Base-by-base conservation (phyloP, 2,888 invertebrate species). In the Drosophila putrida region DNA sequence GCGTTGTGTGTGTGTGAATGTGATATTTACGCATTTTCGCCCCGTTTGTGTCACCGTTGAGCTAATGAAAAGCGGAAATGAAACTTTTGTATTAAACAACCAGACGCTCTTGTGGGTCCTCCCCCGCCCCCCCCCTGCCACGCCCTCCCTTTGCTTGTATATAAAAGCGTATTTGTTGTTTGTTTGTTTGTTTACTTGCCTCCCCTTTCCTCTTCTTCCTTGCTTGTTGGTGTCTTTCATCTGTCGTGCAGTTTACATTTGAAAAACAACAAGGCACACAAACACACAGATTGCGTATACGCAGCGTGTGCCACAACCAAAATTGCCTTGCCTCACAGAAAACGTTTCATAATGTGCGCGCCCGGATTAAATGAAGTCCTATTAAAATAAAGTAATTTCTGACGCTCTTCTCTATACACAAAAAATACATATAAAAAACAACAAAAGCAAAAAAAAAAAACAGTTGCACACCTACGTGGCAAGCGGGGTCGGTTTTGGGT, bases 21-120 rank as follows among this genome's bases (percentile, higher is more conserved):
- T 50, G 67, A 72, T 81, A 85, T 82, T 88, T 85, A 86, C 85
- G 85, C 88, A 86, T 81, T 85, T 85, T 82, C 63, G 68, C 59
- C 79, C 70, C 72, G 80, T 70, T 78, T 87, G 84, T 87, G 87
- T 86, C 84, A 67, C 85, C 82, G 73, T 75, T 71, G 80, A 82
- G 86, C 86, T 86, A 86, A 86, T 86, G 88, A 88, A 86, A 88
- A 88, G 83, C 86, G 86, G 88, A 86, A 86, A 86, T 86, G 88
- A 85, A 86, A 85, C 85, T 87, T 85, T 85, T 85, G 88, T 85
- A 87, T 85, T 82, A 84, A 87, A 87, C 88, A 80, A 72, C 73
- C 68, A 61, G 68, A 69, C 53, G 64, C 33, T 64, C 50, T 59
- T 66, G 64, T 55, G 57, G 58, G 51, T 70, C 46, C 50, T 46